A percentile compares a stretch with the other conserved stretches of the same genome.
These are phyloP conservation scores for Neogale vison DNA, from an alignment of 2,113 vertebrate species.

Conservation along the genomic window DNA sequence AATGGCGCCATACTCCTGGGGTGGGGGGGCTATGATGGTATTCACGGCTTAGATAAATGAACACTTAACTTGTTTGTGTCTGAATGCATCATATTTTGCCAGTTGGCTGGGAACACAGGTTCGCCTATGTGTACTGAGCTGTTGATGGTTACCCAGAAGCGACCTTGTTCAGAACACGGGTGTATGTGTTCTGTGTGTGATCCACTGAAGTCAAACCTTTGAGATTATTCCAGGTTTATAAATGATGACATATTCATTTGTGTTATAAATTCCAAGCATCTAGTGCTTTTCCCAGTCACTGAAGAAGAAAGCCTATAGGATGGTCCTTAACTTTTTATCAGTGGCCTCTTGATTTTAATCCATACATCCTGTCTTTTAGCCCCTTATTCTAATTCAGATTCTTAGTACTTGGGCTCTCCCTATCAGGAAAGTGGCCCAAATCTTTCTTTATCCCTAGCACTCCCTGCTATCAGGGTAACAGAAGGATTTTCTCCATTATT, in stretches of 20 bases:
- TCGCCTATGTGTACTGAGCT: not conserved
- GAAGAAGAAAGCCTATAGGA: not conserved
- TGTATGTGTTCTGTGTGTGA: not conserved
- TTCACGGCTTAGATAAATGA: not conserved
- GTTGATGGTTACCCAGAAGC: not conserved
- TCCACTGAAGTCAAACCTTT: not conserved
- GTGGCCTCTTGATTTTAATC: conserved; percentile 26
- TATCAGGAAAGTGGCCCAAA: not conserved
- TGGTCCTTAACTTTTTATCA: not conserved
- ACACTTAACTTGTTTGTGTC: not conserved
- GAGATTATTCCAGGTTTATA: not conserved
- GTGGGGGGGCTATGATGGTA: not conserved
- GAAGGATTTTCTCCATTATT: conserved; percentile 7
- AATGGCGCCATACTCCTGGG: not conserved
- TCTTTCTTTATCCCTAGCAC: conserved; percentile 36
- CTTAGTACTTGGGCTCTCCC: not conserved
- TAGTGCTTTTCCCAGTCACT: conserved; percentile 34
- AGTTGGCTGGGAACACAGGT: not conserved
- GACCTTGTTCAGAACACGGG: not conserved
- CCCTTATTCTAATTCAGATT: not conserved
- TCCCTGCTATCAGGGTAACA: not conserved
- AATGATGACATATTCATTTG: conserved; percentile 25
- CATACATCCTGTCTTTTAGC: not conserved
- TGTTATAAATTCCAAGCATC: not conserved
- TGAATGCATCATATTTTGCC: not conserved